Evolutionary conservation across 2,888 invertebrate species (phyloP), one percentile per base, ranked within the genome.

Genomic region (Seira ritae): DNA sequence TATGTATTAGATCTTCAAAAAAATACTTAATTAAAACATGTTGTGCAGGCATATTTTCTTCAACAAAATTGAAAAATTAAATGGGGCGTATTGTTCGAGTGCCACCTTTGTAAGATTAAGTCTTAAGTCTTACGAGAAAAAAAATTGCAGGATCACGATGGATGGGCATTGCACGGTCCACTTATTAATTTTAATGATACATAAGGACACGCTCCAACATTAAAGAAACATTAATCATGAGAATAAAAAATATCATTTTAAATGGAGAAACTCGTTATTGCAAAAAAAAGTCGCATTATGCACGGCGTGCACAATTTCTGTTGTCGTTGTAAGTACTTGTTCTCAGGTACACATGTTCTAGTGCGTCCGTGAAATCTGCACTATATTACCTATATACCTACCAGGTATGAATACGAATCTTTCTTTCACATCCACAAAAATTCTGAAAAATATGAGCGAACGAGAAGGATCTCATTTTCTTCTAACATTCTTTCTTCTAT

Each of bases 131-230:
- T n/a, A n/a, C n/a, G n/a, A n/a, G n/a, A n/a, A n/a, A n/a, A n/a
- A 42, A 42, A 42, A 42, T 42, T 42, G 42, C 12, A 8, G 42
- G 42, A 42, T 42, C 42, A 42, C 42, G 42, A 12, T 12, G 4
- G 6, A 42, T 42, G 42, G 42, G 42, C 42, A 12, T 12, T 42
- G 42, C 42, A 42, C 42, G 42, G 72, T 24, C 60, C 20, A 15
- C 55, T 72, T 55, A 72, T 72, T 72, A 72, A 72, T 72, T 72
- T 72, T 72, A 72, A 72, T 72, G 72, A 72, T 72, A 24, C 60
- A 42, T 42, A 8, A 42, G 42, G 6, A 60, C 17, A 67, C 67
- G 24, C n/a, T 22, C 24, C 22, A 22, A 24, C 50, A 19, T 60
- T 23, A 55, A 17, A 72, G 60, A 72, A 10, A 19, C 72, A 72